phyloP scores from a whole-genome alignment of 2,113 vertebrate species.

The Brachypteracias leptosomus region DNA sequence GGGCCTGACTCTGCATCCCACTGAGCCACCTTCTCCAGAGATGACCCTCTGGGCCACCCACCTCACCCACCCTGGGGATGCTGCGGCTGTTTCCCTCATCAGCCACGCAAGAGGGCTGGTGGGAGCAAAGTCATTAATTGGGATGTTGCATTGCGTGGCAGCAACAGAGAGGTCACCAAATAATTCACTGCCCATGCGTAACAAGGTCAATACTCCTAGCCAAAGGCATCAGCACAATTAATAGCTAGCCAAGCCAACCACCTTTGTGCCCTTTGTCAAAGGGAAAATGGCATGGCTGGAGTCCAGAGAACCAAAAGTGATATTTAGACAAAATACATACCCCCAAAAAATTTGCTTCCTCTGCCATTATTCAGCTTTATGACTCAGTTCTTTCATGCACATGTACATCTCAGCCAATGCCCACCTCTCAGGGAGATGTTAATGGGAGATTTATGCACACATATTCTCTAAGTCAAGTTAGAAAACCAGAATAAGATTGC shows the following conservation, averaged over 20 bases:
- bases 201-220: neutral
- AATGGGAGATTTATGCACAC: rapidly evolving
- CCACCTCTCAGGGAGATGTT: neutral
- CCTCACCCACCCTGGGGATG: rapidly evolving
- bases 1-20: neutral
- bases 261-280: neutral
- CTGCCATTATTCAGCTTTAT: neutral
- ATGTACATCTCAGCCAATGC: neutral
- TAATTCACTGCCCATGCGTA: neutral
- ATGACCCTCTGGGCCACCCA: rapidly evolving
- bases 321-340: neutral
- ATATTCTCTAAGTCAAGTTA: neutral
- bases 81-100: rapidly evolving
- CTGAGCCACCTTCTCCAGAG: neutral
- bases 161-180: neutral
- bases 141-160: rapidly evolving
- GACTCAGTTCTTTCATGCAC: neutral
- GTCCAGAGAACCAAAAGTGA: neutral
- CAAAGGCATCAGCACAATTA: neutral
- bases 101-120: neutral
- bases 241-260: neutral
- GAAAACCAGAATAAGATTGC: neutral
- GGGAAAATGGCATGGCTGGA: neutral
- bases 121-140: neutral
- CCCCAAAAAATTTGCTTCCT: neutral